Evolutionary conservation across 2,113 vertebrate species (phyloP), one percentile per base, ranked within the genome.

Genomic region (Siphamia tubifer): DNA sequence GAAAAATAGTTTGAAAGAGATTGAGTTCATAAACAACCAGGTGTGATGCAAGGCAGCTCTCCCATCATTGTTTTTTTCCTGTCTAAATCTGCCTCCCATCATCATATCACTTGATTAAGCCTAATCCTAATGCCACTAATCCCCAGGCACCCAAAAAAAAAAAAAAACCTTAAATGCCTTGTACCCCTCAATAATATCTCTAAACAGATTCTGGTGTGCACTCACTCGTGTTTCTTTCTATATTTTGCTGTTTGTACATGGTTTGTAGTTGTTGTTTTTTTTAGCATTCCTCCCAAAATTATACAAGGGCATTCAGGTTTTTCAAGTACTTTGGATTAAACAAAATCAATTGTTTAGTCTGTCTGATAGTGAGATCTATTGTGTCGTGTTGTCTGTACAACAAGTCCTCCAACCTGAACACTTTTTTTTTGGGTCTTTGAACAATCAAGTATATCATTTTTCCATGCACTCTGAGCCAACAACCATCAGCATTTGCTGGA

Each of bases 51-150:
- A 56, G 54, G 45, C 42, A 36, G 35, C 32, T 31, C 42, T 38
- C 24, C 31, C 53, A 47, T 13, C 20, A 66, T 81, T 75, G 62
- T 77, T 62, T 68, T n/a, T 75, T 68, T 53, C 15, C 32, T 32
- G 35, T 53, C 32, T 52, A 67, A 85, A 86, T 82, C 79, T 30
- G 16, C 31, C 13, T 3, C 25, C 57, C 56, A 52, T 68, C 67
- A 69, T 84, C 75, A 71, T 77, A 84, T 81, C 75, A 74, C 60
- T 78, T 74, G 76, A 85, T 84, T 87, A 72, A 82, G 86, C 51
- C 73, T 75, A 80, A 83, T 76, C 82, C 77, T 73, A 82, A 82
- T 77, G 39, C 66, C 58, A 60, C 32, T 88, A 81, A 87, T 86
- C 80, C 75, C 7, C 38, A 49, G 42, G 53, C 77, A 77, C 48